Evolutionary conservation across 2,888 invertebrate genomes (phyloP), one percentile per base, ranked within the genome.

Genomic region (Thumatha senex): DNA sequence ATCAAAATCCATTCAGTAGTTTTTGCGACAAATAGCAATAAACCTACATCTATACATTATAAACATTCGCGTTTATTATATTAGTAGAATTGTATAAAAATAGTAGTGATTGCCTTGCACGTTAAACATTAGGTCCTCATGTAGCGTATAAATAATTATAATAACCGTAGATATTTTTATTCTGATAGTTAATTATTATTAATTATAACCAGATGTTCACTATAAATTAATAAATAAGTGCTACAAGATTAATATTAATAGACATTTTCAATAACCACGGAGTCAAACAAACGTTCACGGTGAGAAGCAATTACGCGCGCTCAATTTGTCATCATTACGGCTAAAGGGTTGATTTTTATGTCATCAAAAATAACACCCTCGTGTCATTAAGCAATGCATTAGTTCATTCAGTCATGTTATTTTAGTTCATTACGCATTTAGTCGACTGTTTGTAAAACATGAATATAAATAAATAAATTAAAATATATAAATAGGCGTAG

Each of bases 291-390:
- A 41, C 18, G 18, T 52, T 48, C 14, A 54, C 18, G 18, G 18
- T 24, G 18, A 41, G 24, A 7, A 36, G 40, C 48, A 66, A 51
- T 58, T 43, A 56, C 18, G 48, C 48, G 30, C 44, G 45, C 45
- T 31, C 31, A 34, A 44, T 65, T 62, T n/a, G 34, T 65, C 51
- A 57, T 53, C 51, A 63, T 67, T 58, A 67, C 39, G 40, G n/a
- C 34, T 34, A 56, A 60, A 54, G 43, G 46, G 48, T 50, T 48
- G 14, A 55, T 49, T 63, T 65, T 59, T 65, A 65, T 58, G 43
- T 14, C 35, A 40, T 51, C 54, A 24, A 56, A 65, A 63, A 65
- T 67, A 63, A 43, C 51, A 43, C 50, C 51, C 54, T 15, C 44
- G 51, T 40, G 30, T 61, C 52, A 65, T 65, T 57, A 60, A 52